These are phyloP conservation scores for Drosophila suzukii DNA, from an alignment of 1,140 invertebrate genomes.

Conservation along the genomic window DNA sequence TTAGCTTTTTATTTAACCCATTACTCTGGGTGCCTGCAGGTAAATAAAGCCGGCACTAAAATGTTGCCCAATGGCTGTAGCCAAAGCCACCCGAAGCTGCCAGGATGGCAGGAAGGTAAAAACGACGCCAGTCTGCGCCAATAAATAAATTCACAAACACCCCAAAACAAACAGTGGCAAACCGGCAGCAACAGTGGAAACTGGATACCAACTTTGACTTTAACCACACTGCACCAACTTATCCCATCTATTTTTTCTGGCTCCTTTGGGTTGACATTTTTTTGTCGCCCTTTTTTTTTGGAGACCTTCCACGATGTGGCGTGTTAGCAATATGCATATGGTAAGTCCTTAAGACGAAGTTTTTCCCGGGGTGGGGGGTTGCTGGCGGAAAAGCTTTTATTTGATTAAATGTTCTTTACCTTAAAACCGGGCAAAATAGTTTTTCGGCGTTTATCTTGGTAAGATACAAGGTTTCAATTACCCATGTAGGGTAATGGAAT, in stretches of 20 bases:
- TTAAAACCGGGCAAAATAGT: constrained; percentile 41
- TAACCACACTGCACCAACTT: constrained; percentile 51
- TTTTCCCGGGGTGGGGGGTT: not conserved
- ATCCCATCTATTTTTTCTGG: constrained; percentile 46
- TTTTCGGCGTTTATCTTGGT: constrained; percentile 35
- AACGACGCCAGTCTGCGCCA: constrained; percentile 50
- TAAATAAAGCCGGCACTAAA: constrained; percentile 55
- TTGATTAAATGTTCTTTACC: constrained; percentile 46
- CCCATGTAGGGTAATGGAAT: constrained; percentile 31
- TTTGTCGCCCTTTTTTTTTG: constrained; percentile 5
- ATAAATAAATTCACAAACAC: constrained; percentile 63
- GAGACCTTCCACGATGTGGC: constrained; percentile 22
- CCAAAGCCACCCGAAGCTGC: constrained; percentile 28
- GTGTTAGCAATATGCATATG: constrained; percentile 54
- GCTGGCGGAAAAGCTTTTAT: constrained; percentile 30
- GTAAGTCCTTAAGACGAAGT: constrained; percentile 43
- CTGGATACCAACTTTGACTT: constrained; percentile 44
- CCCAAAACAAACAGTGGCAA: constrained; percentile 52
- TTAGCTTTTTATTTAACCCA: constrained; percentile 65
- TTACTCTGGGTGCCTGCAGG: constrained; percentile 54
- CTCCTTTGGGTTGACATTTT: constrained; percentile 47
- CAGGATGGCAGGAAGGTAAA: constrained; percentile 8
- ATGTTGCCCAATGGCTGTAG: constrained; percentile 47
- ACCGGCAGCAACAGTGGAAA: constrained; percentile 12
- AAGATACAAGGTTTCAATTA: constrained; percentile 28